These are phyloP conservation scores for Stegophylla sp. DNA, from an alignment of 2,888 invertebrate genomes.

Conservation along the genomic window DNA sequence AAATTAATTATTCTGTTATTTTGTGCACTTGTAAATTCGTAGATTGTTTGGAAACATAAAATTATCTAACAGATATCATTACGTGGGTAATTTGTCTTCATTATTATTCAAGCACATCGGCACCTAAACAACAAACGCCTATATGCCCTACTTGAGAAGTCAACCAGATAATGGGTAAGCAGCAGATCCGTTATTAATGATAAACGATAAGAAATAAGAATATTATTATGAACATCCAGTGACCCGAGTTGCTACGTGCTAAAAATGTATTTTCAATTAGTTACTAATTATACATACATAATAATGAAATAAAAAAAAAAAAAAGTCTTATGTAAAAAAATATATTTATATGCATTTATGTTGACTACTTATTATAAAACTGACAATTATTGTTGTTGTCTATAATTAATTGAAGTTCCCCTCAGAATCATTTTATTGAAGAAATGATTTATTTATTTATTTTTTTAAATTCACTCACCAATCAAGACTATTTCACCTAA, in stretches of 20 bases:
- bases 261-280: background rate
- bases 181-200: conserved; percentile 4
- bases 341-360: too few species aligned
- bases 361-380: too few species aligned
- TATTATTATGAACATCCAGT: background rate
- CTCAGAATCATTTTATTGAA: too few species aligned
- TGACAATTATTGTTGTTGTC: too few species aligned
- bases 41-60: background rate
- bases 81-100: background rate
- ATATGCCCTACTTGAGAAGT: conserved; percentile 15
- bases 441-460: too few species aligned
- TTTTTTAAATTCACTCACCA: too few species aligned
- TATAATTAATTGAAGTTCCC: too few species aligned
- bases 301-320: background rate
- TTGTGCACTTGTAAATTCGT: background rate
- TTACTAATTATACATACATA: background rate
- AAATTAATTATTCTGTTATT: background rate
- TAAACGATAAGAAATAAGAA: background rate
- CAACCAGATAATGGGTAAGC: conserved; percentile 19
- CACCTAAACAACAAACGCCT: background rate
- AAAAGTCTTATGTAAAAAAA: background rate
- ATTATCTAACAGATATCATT: background rate
- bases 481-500: too few species aligned
- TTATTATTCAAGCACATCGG: conserved; percentile 1
- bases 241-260: background rate